phyloP scores from a whole-genome alignment of 2,113 vertebrate genomes.

The western clawed frog (Xenopus tropicalis) region DNA sequence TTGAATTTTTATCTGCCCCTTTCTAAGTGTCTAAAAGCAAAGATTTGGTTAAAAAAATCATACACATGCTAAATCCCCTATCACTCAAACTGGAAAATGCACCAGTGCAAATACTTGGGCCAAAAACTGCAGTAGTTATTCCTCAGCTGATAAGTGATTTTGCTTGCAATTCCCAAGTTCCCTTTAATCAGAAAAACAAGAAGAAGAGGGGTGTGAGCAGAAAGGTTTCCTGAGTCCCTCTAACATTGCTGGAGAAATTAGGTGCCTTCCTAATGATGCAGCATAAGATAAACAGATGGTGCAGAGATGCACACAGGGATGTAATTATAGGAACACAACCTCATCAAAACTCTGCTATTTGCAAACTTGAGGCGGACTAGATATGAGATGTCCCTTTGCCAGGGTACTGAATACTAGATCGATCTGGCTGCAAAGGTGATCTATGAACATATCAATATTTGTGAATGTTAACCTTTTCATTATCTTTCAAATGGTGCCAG shows the following conservation, averaged over 20 bases:
- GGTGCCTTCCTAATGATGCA: conserved; percentile 47
- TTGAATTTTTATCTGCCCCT: too few species aligned
- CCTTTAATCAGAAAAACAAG: conserved; percentile 21
- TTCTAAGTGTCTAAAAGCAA: too few species aligned
- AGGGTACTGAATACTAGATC: too few species aligned
- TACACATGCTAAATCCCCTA: too few species aligned
- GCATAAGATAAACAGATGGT: conserved; percentile 47
- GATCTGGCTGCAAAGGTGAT: too few species aligned
- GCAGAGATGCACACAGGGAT: conserved; percentile 34
- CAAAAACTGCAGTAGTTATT: not conserved
- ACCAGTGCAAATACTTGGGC: too few species aligned
- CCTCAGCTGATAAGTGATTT: conserved; percentile 39
- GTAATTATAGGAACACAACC: conserved; percentile 43
- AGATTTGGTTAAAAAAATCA: too few species aligned
- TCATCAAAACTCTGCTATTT: conserved; percentile 23
- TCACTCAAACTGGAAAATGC: too few species aligned
- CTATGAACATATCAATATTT: too few species aligned
- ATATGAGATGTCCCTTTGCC: not conserved
- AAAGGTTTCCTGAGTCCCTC: too few species aligned
- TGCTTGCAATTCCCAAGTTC: conserved; percentile 37
- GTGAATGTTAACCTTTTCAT: too few species aligned
- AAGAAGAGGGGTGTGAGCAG: conserved; percentile 7
- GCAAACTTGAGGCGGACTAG: conserved; percentile 23
- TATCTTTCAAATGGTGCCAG: too few species aligned
- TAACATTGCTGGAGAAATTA: conserved; percentile 9